phyloP scores from a whole-genome alignment of 1,140 invertebrate species.

The Pseudomyrmex cubaensis region DNA sequence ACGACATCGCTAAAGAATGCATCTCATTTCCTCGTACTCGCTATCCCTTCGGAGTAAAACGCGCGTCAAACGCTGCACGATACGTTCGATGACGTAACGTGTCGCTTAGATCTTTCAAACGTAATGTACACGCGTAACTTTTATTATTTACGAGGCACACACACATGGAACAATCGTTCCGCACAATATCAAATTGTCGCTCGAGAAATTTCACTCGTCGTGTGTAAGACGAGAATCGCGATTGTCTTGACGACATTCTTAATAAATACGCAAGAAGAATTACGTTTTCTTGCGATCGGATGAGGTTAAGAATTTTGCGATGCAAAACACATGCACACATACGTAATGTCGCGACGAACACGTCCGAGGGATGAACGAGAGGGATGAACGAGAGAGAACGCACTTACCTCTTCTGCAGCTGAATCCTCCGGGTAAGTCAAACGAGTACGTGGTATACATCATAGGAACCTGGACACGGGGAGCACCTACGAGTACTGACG shows the following conservation, averaged over 20 bases:
- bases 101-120: not conserved
- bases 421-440: slow-evolving; percentile 77
- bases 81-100: slow-evolving; percentile 5
- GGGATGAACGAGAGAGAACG: not conserved
- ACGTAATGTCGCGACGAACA: no score
- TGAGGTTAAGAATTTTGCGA: slow-evolving; percentile 24
- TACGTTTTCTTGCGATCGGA: not conserved
- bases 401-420: slow-evolving; percentile 80
- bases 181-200: not conserved
- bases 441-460: slow-evolving; percentile 81
- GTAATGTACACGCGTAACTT: not conserved
- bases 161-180: not conserved
- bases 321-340: no score
- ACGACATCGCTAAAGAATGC: not conserved
- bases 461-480: slow-evolving; percentile 77
- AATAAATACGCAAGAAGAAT: no score
- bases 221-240: not conserved
- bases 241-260: no score
- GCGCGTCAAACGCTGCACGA: not conserved
- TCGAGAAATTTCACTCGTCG: no score
- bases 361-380: not conserved
- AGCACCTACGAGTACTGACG: slow-evolving; percentile 76
- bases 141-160: slow-evolving; percentile 13
- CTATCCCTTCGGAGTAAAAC: not conserved
- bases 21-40: not conserved